Base-by-base conservation (phyloP, 30 jellyfish, hydroid and myxozoan genomes). In the Rhopilema esculentum region DNA sequence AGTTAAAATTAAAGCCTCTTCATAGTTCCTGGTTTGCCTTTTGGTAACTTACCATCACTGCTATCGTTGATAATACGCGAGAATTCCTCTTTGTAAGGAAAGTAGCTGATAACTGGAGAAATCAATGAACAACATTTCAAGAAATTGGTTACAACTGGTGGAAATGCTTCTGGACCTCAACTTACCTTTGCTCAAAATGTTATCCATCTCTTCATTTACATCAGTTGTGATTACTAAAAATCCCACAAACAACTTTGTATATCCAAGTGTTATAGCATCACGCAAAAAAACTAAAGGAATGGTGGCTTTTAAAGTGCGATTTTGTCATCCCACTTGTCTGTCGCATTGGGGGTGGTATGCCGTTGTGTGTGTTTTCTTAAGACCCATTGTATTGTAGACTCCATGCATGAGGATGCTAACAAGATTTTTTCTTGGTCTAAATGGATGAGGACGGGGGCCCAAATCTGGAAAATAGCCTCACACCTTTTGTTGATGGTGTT, bases 371-470 rank as follows among this genome's bases (percentile, higher is more conserved):
- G 91, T 63, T 30, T 68, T 81, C 52, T 64, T 66, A 20, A 81
- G 74, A 18, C 91, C 92, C 92, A 52, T 83, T 67, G 72, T 1
- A 23, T 83, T 68, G 16, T 70, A 72, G 77, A 73, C 82, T 64
- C 75, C 88, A n/a, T 73, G 89, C 94, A 85, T 73, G 50, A 85
- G 71, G 31, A 27, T 62, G 57, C 86, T 69, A 33, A 40, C 86
- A 30, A 83, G 71, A 69, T 83, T 83, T 33, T 48, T 68, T 87
- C 97, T 71, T 71, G 91, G 77, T 88, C 97, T 32, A 92, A 88
- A 61, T 79, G 92, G 75, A 88, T 79, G 49, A 72, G 75, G 1
- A 75, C 8, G 92, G 97, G 82, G 94, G 83, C 62, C 92, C 90
- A 65, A 71, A 82, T 22, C 97, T 52, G 16, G 84, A 70, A 31